Percentiles rank a stretch among this genome's conserved stretches.
These are phyloP conservation scores for Agrilus biguttatus DNA, from an alignment of 2,888 invertebrate species.

Conservation along the genomic window DNA sequence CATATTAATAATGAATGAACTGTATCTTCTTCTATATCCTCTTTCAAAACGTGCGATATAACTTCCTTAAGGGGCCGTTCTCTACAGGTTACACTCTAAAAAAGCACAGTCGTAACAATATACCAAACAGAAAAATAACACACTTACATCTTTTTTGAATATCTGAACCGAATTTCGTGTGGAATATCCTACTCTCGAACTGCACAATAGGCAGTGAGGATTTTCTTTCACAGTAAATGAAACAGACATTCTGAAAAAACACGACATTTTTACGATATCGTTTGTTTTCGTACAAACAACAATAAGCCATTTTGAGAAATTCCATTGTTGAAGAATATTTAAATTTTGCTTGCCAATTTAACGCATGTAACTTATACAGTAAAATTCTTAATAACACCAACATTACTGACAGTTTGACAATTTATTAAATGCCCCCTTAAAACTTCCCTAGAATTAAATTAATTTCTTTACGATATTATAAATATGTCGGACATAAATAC, in stretches of 20 bases:
- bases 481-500: slow-evolving; percentile 13
- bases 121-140: slow-evolving; percentile 2
- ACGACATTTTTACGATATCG: slow-evolving; percentile 1
- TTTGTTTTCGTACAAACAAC: background rate
- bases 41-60: slow-evolving; percentile 34
- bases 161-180: slow-evolving; percentile 38
- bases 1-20: slow-evolving; percentile 46
- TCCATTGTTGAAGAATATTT: background rate
- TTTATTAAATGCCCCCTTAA: slow-evolving; percentile 7
- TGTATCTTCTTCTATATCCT: slow-evolving; percentile 34
- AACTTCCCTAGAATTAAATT: slow-evolving; percentile 7
- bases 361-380: too few species aligned
- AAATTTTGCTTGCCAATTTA: background rate
- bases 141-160: slow-evolving; percentile 31
- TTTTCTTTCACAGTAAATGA: slow-evolving; percentile 14
- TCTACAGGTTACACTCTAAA: slow-evolving; percentile 20
- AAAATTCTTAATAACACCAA: slow-evolving; percentile 3
- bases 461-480: background rate
- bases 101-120: background rate
- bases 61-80: slow-evolving; percentile 22
- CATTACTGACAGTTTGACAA: slow-evolving; percentile 1
- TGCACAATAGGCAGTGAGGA: slow-evolving; percentile 46
- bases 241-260: slow-evolving; percentile 21
- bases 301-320: background rate
- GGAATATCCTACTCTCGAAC: slow-evolving; percentile 37